phyloP scores from a whole-genome alignment of 2,113 vertebrate species.

The Forbesichthys agassizii region DNA sequence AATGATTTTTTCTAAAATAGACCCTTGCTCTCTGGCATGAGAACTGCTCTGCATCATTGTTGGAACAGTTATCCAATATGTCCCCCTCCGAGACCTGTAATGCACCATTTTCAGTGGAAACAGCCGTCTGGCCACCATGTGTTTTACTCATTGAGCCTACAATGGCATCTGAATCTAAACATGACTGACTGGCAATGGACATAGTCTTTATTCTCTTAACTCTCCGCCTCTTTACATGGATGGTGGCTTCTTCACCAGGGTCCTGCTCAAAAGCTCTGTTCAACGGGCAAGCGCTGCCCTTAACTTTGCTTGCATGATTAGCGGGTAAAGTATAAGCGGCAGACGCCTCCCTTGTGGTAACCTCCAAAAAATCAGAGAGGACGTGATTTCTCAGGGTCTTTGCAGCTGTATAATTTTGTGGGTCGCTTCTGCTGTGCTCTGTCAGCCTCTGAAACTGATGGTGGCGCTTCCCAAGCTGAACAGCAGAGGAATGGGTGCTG shows the following conservation, averaged over 20 bases:
- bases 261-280: constrained; percentile 16
- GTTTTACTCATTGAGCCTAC: not conserved
- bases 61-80: not conserved
- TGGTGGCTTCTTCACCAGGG: not conserved
- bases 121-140: not conserved
- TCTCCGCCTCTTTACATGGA: not conserved
- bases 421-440: constrained; percentile 2
- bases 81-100: not conserved
- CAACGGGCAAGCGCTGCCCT: constrained; percentile 6
- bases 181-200: not conserved
- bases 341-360: constrained; percentile 12
- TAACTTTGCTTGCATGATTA: not conserved
- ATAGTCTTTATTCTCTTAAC: constrained; percentile 31
- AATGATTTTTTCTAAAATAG: not conserved
- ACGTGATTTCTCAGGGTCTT: not conserved
- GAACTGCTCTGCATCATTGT: constrained; percentile 19
- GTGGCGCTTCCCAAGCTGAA: constrained; percentile 6
- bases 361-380: not conserved
- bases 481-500: constrained; percentile 3
- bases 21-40: constrained; percentile 62
- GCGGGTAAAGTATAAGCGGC: constrained; percentile 19
- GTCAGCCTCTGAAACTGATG: constrained; percentile 10
- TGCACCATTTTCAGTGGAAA: not conserved
- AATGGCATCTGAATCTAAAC: not conserved
- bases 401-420: not conserved